phyloP scores from a whole-genome alignment of 64 coral and sea anemone species.

The Pachyseris speciosa region DNA sequence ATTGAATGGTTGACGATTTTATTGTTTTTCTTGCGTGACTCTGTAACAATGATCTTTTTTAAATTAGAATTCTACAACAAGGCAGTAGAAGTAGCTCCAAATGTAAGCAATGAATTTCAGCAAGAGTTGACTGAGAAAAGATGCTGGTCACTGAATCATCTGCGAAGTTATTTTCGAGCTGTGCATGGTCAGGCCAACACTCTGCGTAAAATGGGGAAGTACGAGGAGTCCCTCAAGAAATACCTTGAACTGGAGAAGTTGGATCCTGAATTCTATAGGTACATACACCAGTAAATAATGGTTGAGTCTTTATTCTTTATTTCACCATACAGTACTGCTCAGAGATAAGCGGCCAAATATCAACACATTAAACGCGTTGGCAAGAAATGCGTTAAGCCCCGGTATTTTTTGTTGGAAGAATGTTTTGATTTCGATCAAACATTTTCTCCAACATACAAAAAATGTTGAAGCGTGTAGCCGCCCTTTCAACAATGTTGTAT shows the following conservation, averaged over 20 bases:
- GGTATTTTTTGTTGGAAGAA: no score
- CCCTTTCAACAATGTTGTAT: no score
- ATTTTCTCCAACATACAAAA: no score
- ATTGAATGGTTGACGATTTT: no score
- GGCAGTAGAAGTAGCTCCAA: slow-evolving; percentile 73
- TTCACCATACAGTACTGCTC: no score
- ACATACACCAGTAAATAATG: background rate
- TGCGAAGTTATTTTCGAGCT: slow-evolving; percentile 89
- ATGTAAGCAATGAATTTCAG: slow-evolving; percentile 48
- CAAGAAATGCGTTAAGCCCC: no score
- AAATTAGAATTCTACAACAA: slow-evolving; percentile 87
- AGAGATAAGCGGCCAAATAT: no score
- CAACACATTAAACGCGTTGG: no score
- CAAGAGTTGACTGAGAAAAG: slow-evolving; percentile 46
- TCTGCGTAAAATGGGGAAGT: slow-evolving; percentile 76
- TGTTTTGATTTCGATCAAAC: no score
- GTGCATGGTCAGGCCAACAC: slow-evolving; percentile 93
- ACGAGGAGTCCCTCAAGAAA: slow-evolving; percentile 73
- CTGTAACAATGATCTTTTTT: slow-evolving; percentile 21
- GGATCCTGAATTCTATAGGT: slow-evolving; percentile 78
- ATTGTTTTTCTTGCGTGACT: no score
- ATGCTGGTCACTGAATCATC: slow-evolving; percentile 80
- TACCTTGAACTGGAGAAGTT: slow-evolving; percentile 80
- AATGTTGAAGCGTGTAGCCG: no score
- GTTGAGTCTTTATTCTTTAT: background rate